Conservation (phyloP, 1,140 invertebrate genomes). For the Drosophila arawakana region DNA sequence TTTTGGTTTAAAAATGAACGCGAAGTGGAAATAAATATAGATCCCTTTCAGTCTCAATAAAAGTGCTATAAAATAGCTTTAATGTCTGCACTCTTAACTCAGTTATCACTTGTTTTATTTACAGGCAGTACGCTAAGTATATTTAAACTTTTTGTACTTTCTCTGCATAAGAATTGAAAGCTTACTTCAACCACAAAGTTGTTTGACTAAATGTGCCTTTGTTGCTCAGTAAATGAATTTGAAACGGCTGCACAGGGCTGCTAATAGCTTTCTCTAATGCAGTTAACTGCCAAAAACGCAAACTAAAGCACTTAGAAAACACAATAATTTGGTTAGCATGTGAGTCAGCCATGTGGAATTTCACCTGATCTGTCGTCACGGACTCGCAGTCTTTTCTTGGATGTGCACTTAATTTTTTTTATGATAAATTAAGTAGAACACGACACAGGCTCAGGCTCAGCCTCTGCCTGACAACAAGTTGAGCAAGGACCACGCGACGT, state of each 20-base stretch:
- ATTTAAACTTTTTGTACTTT: too few relatives aligned
- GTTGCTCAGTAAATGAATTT: not conserved
- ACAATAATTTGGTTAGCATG: slow-evolving; percentile 33
- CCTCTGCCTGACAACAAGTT: not conserved
- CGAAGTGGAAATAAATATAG: slow-evolving; percentile 9
- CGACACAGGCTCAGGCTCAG: slow-evolving; percentile 14
- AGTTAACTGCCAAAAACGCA: slow-evolving; percentile 1
- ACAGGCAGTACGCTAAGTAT: too few relatives aligned
- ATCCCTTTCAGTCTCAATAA: not conserved
- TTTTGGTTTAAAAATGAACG: not conserved
- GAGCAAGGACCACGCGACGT: slow-evolving; percentile 27
- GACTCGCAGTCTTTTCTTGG: slow-evolving; percentile 23
- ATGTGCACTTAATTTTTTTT: slow-evolving; percentile 76
- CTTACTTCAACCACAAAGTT: not conserved
- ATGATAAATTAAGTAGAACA: slow-evolving; percentile 75
- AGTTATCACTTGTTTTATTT: too few relatives aligned
- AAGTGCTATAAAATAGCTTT: too few relatives aligned
- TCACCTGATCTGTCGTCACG: slow-evolving; percentile 29
- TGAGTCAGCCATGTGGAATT: slow-evolving; percentile 2
- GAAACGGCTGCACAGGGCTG: not conserved
- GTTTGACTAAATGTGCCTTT: too few relatives aligned
- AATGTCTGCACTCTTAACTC: too few relatives aligned
- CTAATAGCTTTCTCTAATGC: slow-evolving; percentile 13
- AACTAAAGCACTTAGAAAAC: slow-evolving; percentile 25
- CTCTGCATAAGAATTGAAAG: too few relatives aligned